These are phyloP conservation scores for Paedocypris sp. DNA, from an alignment of 2,113 vertebrate species.

Conservation along the genomic window DNA sequence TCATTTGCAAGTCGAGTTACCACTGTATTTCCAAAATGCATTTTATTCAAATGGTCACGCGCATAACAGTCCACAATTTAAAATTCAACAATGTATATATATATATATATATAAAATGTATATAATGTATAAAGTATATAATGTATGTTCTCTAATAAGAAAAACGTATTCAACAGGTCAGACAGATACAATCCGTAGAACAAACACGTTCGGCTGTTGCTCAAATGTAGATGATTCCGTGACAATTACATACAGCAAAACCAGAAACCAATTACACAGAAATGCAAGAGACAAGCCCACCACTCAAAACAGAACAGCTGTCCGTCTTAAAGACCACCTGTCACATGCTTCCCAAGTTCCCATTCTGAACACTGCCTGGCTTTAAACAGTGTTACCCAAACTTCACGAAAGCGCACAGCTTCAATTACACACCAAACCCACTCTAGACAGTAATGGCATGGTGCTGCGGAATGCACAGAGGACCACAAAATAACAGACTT, in stretches of 20 bases:
- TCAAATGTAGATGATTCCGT: too few relatives aligned
- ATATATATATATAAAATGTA: too few relatives aligned
- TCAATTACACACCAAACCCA: constrained; percentile 14
- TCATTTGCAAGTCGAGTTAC: too few relatives aligned
- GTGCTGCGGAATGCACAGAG: neutral
- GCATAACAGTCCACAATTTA: too few relatives aligned
- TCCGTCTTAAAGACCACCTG: constrained; percentile 28
- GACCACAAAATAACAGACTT: neutral
- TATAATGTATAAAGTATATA: too few relatives aligned
- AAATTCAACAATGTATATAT: too few relatives aligned
- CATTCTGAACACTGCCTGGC: constrained; percentile 8
- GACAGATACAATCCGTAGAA: too few relatives aligned
- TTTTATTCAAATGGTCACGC: too few relatives aligned
- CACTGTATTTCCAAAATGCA: too few relatives aligned
- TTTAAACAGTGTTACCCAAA: neutral
- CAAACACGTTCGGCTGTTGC: too few relatives aligned
- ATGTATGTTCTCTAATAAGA: too few relatives aligned
- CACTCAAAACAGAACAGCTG: constrained; percentile 8
- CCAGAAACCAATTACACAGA: constrained; percentile 1
- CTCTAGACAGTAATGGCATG: constrained; percentile 4
- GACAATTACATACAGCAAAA: neutral
- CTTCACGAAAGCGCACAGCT: neutral
- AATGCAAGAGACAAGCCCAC: neutral
- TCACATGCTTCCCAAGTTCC: constrained; percentile 6
- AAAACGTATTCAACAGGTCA: too few relatives aligned